Evolutionary conservation across 1,140 invertebrate genomes (phyloP), one percentile per base, ranked within the genome.

Genomic region (Papilio xuthus): DNA sequence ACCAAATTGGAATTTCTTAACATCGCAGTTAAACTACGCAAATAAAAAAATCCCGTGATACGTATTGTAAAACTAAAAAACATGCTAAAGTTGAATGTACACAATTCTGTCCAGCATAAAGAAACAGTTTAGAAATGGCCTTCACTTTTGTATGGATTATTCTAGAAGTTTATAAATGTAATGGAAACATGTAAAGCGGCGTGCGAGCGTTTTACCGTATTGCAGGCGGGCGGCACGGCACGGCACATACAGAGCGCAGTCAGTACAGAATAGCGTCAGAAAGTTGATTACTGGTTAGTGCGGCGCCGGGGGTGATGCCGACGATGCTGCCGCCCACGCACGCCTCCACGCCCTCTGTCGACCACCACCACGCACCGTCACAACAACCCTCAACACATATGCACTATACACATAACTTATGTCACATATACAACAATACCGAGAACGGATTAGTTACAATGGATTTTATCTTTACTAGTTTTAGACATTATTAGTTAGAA

Each of bases 311-410:
- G 82, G 94, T 94, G 89, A 94, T 94, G 84, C 94, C 94, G 82
- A 94, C 92, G 89, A 94, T 94, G 91, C 93, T 94, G 85, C 94
- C 94, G 86, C 94, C 94, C 80, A 94, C 94, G 88, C 94, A 94
- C 89, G 89, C 91, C 90, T 94, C 94, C 88, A 94, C 94, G 86
- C 94, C 94, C 88, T 94, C 92, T 93, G 91, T 87, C 80, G 85
- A 87, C 92, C 91, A 89, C 91, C 91, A 92, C 92, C 92, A 79
- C 72, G 67, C 85, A 76, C 79, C 78, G 73, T 81, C 79, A 81
- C 71, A 32, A 71, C 79, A 72, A 79, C 70, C 73, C 78, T 76
- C 74, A 28, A 80, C 77, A 78, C 28, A 73, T 42, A 28, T 15
- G 71, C n/a, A 26, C 56, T 23, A 10, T 13, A 53, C 50, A 53